These are phyloP conservation scores for Drosophila miranda DNA, from an alignment of 1,140 invertebrate species.

Conservation along the genomic window DNA sequence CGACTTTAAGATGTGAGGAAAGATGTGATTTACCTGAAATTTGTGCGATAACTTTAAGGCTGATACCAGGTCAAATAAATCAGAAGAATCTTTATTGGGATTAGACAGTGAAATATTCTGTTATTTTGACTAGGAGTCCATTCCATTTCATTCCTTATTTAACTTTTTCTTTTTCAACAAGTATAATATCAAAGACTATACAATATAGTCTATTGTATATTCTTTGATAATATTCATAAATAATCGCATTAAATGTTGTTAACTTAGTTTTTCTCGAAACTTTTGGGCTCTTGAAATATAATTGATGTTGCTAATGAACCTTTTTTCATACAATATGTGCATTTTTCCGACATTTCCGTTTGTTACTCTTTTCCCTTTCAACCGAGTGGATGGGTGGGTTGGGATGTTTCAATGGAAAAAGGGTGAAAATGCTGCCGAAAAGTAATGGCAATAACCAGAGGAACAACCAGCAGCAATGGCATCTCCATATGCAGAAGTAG, in stretches of 20 bases:
- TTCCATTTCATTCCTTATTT: no score
- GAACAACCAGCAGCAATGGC: constrained; percentile 24
- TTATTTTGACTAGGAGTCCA: no score
- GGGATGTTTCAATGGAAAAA: constrained; percentile 27
- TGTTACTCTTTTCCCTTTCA: constrained; percentile 31
- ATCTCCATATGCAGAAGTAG: constrained; percentile 63
- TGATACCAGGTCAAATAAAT: no score
- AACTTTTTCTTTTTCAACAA: no score
- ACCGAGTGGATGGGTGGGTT: not conserved
- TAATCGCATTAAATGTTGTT: no score
- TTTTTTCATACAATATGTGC: constrained; percentile 71
- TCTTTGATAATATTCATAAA: no score
- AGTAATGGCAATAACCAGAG: constrained; percentile 24
- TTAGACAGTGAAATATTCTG: no score
- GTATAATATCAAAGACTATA: no score
- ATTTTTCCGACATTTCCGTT: constrained; percentile 57
- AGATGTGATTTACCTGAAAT: constrained; percentile 5
- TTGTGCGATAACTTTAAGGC: no score
- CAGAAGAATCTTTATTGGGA: no score
- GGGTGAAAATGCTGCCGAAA: constrained; percentile 63
- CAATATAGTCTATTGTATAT: no score
- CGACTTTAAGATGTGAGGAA: not conserved
- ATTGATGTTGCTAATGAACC: constrained; percentile 61
- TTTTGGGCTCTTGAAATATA: constrained; percentile 21
- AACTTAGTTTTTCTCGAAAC: no score